Evolutionary conservation across 1,140 invertebrate genomes (phyloP), one percentile per base, ranked within the genome.

Genomic region (Magallana gigas): DNA sequence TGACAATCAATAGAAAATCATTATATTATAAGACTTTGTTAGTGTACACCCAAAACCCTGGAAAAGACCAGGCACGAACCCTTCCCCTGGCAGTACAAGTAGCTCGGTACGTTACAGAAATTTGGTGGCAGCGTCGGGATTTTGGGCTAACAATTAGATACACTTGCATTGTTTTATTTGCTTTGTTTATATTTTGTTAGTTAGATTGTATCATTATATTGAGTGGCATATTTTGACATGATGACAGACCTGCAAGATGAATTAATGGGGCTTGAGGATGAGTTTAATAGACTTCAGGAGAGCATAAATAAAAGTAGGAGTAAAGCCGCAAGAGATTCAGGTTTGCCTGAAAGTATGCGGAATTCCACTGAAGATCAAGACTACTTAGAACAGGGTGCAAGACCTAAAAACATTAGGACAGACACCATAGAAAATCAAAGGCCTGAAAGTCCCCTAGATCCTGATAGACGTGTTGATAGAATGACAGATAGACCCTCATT

Each of bases 61-160:
- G 60, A 62, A 62, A 12, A 16, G 14, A 62, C 18, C 60, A 14
- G 14, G 14, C 8, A 14, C 14, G 18, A 12, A 12, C 11, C 8
- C 60, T 14, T 16, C 60, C 60, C 60, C 60, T 12, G 60, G 18
- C 18, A 14, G 60, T 6, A 62, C 12, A 62, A 14, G 14, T n/a
- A 14, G 60, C 60, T 62, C 60, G 60, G 18, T n/a, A 68, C 64
- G 64, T 68, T 68, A 68, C 64, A 68, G 36, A 68, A 68, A 68
- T 18, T 23, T 62, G 60, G 64, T 18, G 16, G 18, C 64, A 68
- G 64, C 16, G 18, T 7, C 29, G 64, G 64, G 64, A 68, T 68
- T 68, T 68, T n/a, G 64, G 18, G n/a, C 0, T 48, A 48, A 48
- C 36, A 48, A 48, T 48, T 48, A 48, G 36, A 48, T 48, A 48